Base-by-base conservation (phyloP, 1,140 invertebrate species). In the Caenorhabditis latens region DNA sequence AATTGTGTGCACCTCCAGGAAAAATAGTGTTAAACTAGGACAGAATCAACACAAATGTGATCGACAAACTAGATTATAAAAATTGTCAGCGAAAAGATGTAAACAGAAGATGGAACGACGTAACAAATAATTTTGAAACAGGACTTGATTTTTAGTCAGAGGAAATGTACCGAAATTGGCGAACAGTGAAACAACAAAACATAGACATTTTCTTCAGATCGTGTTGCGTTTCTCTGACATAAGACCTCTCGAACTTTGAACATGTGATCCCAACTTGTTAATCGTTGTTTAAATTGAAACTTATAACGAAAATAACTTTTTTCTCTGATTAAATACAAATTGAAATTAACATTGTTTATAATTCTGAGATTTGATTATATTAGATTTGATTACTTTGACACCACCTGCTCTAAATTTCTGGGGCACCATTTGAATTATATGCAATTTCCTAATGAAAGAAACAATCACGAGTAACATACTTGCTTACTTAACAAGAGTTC, bases 101-200 rank as follows among this genome's bases (percentile, higher is more conserved):
- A 58, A 58, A 58, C 57, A 58, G 3, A n/a, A 9, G 9, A 32
- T 63, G 61, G 61, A 63, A 63, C 61, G 57, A 58, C 57, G 57
- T 58, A 58, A 21, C 57, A 14, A 58, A 2, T n/a, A 63, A 63
- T 13, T 63, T 4, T 11, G 21, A 63, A 24, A 63, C 61, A 71
- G 21, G 61, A 65, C 61, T 14, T 71, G 65, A 71, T 71, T 71
- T 71, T 71, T 71, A 71, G 65, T 71, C 65, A 19, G 32, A 71
- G 16, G 3, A 46, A 71, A 71, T 46, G 65, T 46, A 71, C 65
- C 65, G 5, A 71, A 16, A 19, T 71, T 71, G 42, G 65, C 65
- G 65, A 71, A 71, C 65, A 65, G 16, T 40, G 16, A 14, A 4
- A 50, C 61, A 67, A 43, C 16, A 43, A 67, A 67, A 19, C 21